phyloP scores from a whole-genome alignment of 2,113 vertebrate genomes.

The Echinops telfairi region DNA sequence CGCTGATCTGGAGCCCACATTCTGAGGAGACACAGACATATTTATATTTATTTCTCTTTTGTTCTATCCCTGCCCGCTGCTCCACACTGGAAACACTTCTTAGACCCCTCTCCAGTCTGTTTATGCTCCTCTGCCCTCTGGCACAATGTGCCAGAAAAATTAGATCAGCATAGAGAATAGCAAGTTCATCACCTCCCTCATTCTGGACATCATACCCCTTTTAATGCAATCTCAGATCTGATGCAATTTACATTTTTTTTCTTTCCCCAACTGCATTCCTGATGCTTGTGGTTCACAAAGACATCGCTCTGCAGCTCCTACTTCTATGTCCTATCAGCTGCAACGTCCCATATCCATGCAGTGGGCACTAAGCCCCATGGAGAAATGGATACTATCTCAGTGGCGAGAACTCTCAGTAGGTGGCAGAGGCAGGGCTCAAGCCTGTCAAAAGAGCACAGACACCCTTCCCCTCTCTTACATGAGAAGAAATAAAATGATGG shows the following conservation, averaged over 20 bases:
- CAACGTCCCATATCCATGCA: not conserved
- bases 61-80: not conserved
- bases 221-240: not conserved
- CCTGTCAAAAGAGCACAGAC: slow-evolving; percentile 31
- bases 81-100: not conserved
- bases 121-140: not conserved
- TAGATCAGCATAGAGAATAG: not conserved
- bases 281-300: not conserved
- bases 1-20: not conserved
- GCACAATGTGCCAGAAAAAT: not conserved
- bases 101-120: not conserved
- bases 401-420: not conserved
- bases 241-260: not conserved
- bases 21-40: not conserved
- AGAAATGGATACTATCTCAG: not conserved
- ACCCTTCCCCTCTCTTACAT: rapidly evolving
- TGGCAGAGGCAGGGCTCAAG: not conserved
- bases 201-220: not conserved
- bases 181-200: not conserved
- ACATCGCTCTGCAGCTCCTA: not conserved
- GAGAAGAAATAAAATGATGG: slow-evolving; percentile 6
- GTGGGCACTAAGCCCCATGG: not conserved
- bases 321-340: not conserved
- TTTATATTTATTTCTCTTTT: not conserved
- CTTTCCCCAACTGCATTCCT: not conserved